Conservation (phyloP, 2,888 invertebrate genomes). For the Mactromeris polynyma region DNA sequence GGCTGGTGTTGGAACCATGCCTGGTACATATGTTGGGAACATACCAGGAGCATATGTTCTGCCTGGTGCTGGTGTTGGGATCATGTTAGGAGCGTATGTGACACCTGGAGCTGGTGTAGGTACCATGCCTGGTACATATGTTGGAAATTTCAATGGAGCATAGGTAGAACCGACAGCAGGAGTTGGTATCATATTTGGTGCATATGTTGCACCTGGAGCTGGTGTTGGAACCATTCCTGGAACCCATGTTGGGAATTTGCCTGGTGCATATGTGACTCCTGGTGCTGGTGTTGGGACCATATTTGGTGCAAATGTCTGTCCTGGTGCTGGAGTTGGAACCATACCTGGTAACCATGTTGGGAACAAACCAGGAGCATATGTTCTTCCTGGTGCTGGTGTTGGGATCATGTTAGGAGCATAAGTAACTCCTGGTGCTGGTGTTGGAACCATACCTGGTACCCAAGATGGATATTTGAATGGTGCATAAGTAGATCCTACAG, state of each 20-base stretch:
- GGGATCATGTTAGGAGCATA: slow-evolving; percentile 62
- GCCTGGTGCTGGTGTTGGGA: slow-evolving; percentile 67
- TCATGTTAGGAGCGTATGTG: slow-evolving; percentile 56
- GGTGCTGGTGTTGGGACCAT: slow-evolving; percentile 70
- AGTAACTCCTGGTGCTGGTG: slow-evolving; percentile 53
- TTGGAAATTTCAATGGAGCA: slow-evolving; percentile 69
- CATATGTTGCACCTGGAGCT: slow-evolving; percentile 63
- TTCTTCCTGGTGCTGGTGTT: slow-evolving; percentile 55
- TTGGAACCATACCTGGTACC: slow-evolving; percentile 59
- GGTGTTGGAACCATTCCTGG: slow-evolving; percentile 69
- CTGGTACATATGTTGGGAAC: slow-evolving; percentile 66
- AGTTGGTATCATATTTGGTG: slow-evolving; percentile 57
- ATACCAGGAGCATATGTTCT: slow-evolving; percentile 63
- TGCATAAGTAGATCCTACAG: slow-evolving; percentile 61
- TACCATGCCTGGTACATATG: slow-evolving; percentile 60
- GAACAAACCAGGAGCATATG: slow-evolving; percentile 51
- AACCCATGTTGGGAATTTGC: slow-evolving; percentile 57
- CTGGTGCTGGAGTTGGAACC: slow-evolving; percentile 67
- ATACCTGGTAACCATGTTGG: slow-evolving; percentile 64
- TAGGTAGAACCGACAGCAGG: slow-evolving; percentile 64
- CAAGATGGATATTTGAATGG: slow-evolving; percentile 62
- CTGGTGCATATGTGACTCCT: slow-evolving; percentile 65
- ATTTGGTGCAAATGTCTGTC: slow-evolving; percentile 62
- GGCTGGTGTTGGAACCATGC: slow-evolving; percentile 69
- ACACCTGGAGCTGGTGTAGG: slow-evolving; percentile 67